Base-by-base conservation (phyloP, 1,140 invertebrate genomes). In the Tetramorium simillimum region DNA sequence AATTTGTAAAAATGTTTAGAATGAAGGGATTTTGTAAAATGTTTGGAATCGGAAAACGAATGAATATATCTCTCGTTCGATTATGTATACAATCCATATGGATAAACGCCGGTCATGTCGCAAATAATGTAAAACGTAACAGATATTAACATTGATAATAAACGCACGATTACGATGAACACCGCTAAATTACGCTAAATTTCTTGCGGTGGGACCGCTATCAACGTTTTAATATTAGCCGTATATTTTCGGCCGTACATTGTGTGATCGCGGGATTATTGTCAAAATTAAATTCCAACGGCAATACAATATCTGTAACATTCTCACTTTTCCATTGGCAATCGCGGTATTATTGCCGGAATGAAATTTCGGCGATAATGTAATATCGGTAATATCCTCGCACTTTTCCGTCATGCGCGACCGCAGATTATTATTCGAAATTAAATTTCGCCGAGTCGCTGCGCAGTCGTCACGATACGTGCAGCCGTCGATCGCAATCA, bases 241-340 rank as follows among this genome's bases (percentile, higher is more conserved):
- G n/a, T 63, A 78, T 16, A 65, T 78, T 65, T 69, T 46, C 60
- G 18, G 6, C 28, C 24, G 28, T 84, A 60, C 24, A 21, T 60
- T 24, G 53, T 21, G 40, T 21, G 69, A 81, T 70, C 53, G 18
- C 67, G 18, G 56, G 69, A 84, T 84, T 84, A 73, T 67, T 84
- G 53, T 73, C 80, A 46, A 84, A 84, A 84, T 84, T 84, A 84
- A 84, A 84, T 84, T 84, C 80, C 80, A 24, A 49, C 53, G 80
- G 58, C 77, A 67, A 67, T 78, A 73, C 40, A 58, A 43, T 60
- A 82, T 72, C 33, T 72, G 37, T 72, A 82, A 46, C 53, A 73
- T 84, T 84, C 53, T 84, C 69, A 84, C 80, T 84, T 84, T 73
- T 84, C 53, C 67, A 72, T 82, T 73, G 21, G 67, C 43, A 37